Conservation (phyloP, 1,140 invertebrate genomes). For the Teleogryllus occipitalis region DNA sequence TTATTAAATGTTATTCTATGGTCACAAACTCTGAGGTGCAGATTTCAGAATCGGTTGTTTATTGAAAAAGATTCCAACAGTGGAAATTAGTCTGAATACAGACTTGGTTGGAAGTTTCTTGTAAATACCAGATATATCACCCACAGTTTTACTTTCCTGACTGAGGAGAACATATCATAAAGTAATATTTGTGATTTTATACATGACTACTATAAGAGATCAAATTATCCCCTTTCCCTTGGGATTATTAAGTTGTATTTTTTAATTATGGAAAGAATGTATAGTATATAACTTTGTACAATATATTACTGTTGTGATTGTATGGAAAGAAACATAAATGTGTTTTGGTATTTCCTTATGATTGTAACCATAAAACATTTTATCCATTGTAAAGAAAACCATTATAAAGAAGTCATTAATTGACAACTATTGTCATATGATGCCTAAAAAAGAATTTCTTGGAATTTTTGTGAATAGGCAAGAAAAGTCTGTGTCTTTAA, state of each 20-base stretch:
- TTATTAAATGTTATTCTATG: conserved; percentile 22
- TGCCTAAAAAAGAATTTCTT: background rate
- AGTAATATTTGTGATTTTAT: conserved; percentile 21
- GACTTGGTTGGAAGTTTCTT: conserved; percentile 8
- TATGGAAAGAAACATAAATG: conserved; percentile 14
- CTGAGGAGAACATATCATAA: background rate
- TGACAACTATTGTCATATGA: background rate
- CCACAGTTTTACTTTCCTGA: conserved; percentile 5
- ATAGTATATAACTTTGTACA: conserved; percentile 19
- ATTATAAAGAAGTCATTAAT: background rate
- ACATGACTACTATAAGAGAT: conserved; percentile 8
- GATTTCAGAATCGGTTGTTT: background rate
- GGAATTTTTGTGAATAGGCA: background rate
- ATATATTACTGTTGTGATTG: conserved; percentile 19
- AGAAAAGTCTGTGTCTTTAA: background rate
- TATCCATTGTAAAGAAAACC: background rate
- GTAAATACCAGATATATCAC: conserved; percentile 18
- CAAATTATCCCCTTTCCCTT: conserved; percentile 16
- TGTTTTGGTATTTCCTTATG: conserved; percentile 16
- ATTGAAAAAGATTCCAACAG: background rate
- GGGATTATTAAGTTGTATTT: conserved; percentile 16
- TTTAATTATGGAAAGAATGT: conserved; percentile 19
- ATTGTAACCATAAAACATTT: background rate
- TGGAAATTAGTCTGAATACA: background rate
- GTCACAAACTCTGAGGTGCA: conserved; percentile 15